Base-by-base conservation (phyloP, 1,140 invertebrate species). In the Drosophila leontia region DNA sequence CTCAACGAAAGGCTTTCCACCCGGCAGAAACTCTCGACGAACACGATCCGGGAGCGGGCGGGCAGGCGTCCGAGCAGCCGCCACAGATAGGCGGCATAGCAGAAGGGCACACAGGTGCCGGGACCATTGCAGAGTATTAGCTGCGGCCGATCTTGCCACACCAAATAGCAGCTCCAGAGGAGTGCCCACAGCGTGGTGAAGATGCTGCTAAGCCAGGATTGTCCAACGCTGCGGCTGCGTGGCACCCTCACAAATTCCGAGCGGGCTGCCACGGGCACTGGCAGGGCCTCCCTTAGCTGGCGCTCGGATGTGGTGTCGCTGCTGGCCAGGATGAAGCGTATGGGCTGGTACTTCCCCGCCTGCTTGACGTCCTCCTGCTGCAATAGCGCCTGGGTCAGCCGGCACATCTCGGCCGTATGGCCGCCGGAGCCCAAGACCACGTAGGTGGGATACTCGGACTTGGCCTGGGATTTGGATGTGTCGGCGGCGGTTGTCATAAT, bases 21-120 rank as follows among this genome's bases (percentile, higher is more conserved):
- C 83, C 98, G 94, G 91, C 98, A 99, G 81, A 98, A 96, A 92
- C 98, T 99, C 94, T 99, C 98, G 51, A 99, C 94, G 93, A 98
- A 99, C 35, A 99, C 94, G 62, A 99, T 97, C 91, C 95, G 96
- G 67, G 94, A 95, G 15, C 68, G 58, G 1, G 50, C n/a, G 68
- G 96, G 94, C 32, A 94, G 92, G 9, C 98, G 83, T 68, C 94
- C 95, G 0, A 97, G 88, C 32, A 95, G 91, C 94, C 96, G 95
- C 63, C 95, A 94, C 0, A 96, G n/a, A 91, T 96, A 96, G 17
- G 95, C 95, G 53, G 96, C 94, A 12, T 97, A 69, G 93, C 97
- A 98, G 42, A 98, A 93, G 35, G 98, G 98, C 70, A 99, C 94
- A 93, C 98, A 99, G 7, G 98, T 99, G 29, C 98, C 98, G 57